Base-by-base conservation (phyloP, 2,797 vertebrate species). In the Acomys russatus region DNA sequence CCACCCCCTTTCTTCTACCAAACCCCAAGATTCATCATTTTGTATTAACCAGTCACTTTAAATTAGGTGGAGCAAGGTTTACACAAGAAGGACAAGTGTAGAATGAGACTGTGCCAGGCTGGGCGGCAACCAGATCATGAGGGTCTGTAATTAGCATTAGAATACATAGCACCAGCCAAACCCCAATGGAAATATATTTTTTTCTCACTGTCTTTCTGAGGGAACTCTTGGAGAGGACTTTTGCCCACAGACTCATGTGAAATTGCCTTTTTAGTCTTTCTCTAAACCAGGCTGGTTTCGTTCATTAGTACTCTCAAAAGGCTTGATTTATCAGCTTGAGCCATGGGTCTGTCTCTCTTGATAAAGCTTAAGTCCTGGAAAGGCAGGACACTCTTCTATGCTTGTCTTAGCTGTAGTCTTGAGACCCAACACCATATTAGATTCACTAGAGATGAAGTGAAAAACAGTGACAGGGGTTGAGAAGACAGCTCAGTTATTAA, bases 161-260 rank as follows among this genome's bases (percentile, higher is more conserved):
- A 44, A 44, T 44, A 44, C 44, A 44, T 44, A 44, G 44, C 44
- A 44, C 44, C 44, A 44, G 44, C 44, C 44, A 44, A 44, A 44
- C 44, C 44, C 44, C 44, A 44, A 44, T 44, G 44, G 44, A 44
- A 44, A 44, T 44, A 44, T 44, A 44, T 44, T 44, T 44, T 44
- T 77, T 33, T 63, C 10, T 51, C 51, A 33, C 28, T 56, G 51
- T 23, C 79, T 82, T 17, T 94, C 49, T 33, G 18, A 63, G 56
- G 28, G 18, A 77, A 33, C 51, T 76, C 44, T 66, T 86, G 23
- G 49, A 38, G 38, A 90, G 12, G 80, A 63, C 38, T 30, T 44
- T 14, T 54, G 38, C 2, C 6, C 20, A 9, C 0, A 0, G 0
- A 6, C 51, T 64, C 6, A 18, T n/a, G 35, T 28, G 70, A 59